Percentiles rank a stretch among this genome's conserved stretches.
Conservation (phyloP, 2,113 vertebrate genomes). For the Sialia sialis region DNA sequence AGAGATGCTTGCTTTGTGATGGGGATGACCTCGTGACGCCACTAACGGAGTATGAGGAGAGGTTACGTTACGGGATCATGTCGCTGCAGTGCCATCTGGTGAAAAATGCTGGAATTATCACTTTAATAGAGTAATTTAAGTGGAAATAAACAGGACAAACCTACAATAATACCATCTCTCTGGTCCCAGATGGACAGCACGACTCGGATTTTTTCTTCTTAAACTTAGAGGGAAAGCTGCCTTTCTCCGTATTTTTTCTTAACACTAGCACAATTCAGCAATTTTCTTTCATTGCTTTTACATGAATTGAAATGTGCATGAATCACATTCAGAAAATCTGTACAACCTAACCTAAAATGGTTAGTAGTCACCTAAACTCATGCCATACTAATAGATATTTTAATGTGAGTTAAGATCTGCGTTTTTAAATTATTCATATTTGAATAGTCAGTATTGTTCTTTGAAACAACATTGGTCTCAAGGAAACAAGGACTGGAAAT, state of each 20-base stretch:
- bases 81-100: slow-evolving; percentile 42
- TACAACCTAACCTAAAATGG: not conserved
- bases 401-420: not conserved
- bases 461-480: not conserved
- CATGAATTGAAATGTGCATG: not conserved
- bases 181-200: not conserved
- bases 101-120: not conserved
- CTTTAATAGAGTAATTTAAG: not conserved
- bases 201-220: not conserved
- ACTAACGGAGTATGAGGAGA: accelerated
- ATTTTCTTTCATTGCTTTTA: not conserved
- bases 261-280: not conserved
- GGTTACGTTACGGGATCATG: not conserved
- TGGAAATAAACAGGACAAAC: not conserved
- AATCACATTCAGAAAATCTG: not conserved
- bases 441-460: not conserved
- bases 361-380: not conserved
- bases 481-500: not conserved
- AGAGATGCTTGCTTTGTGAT: not conserved
- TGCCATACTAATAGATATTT: not conserved
- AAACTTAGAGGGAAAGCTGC: not conserved
- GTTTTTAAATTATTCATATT: not conserved
- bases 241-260: not conserved
- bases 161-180: not conserved
- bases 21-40: not conserved